Evolutionary conservation across 2,888 invertebrate genomes (phyloP), one percentile per base, ranked within the genome.

Genomic region (Rhingia campestris): DNA sequence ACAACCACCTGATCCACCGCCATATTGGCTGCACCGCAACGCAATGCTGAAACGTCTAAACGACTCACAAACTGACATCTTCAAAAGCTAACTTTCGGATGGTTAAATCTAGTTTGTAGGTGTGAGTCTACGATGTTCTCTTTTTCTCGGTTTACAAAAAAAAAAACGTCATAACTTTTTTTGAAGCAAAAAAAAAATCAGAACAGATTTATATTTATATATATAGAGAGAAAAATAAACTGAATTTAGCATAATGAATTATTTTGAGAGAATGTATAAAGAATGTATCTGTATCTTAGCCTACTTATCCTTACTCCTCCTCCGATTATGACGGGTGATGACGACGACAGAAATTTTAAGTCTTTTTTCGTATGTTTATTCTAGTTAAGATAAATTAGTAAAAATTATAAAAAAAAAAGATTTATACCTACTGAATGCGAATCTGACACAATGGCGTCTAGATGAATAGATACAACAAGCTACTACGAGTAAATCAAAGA

Each of bases 21-120:
- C 89, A 64, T 92, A 90, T 89, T 93, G 90, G 92, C 89, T 89
- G 87, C 92, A 91, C 87, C 92, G 90, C 77, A 92, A 90, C 87
- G 90, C 91, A 70, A 90, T 92, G 91, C 75, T 91, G 70, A 90
- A 92, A 88, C 88, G 92, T 86, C 88, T 92, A 79, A 91, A 92
- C 72, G 92, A 92, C 87, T 90, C 89, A 72, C 77, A 86, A 72
- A 88, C 92, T 86, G 92, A 92, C 85, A 92, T 93, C 86, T 93
- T 93, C 88, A 93, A 93, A 88, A 93, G 92, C 91, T 93, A 93
- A 91, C 90, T 86, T 30, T 51, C 88, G 91, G 79, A 66, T 22
- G 59, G 35, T 32, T 64, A 59, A 33, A 5, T 22, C 49, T 30
- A 67, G 43, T 35, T 37, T 30, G 9, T 12, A 67, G 41, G 14